phyloP scores from a whole-genome alignment of 1,140 invertebrate genomes.

The Vollenhovia emeryi region DNA sequence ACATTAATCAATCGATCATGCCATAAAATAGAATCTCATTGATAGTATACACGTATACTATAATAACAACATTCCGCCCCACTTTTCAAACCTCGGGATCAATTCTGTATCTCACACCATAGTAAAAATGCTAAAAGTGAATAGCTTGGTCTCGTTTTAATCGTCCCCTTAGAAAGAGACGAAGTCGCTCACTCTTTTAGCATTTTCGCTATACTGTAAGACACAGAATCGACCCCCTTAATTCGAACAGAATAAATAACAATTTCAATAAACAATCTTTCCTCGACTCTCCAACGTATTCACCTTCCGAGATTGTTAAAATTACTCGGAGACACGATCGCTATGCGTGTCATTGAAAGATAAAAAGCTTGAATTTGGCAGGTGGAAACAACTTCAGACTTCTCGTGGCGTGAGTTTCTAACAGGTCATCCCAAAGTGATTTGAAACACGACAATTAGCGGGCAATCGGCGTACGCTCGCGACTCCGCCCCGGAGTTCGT shows the following conservation, averaged over 20 bases:
- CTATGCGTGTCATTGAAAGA: background rate
- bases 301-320: background rate
- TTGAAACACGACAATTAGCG: background rate
- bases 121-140: too few relatives aligned
- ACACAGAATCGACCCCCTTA: too few relatives aligned
- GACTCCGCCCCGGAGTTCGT: background rate
- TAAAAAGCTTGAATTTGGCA: background rate
- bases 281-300: background rate
- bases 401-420: background rate
- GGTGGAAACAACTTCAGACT: background rate
- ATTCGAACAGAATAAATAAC: background rate
- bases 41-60: background rate
- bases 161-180: too few relatives aligned
- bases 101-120: too few relatives aligned
- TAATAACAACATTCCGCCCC: background rate
- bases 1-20: background rate
- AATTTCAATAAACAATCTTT: background rate
- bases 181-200: too few relatives aligned
- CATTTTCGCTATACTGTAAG: too few relatives aligned
- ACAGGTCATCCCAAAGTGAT: background rate
- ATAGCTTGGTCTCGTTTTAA: too few relatives aligned
- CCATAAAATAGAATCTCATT: background rate
- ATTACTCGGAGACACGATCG: background rate
- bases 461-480: background rate
- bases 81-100: too few relatives aligned